Base-by-base conservation (phyloP, 2,888 invertebrate genomes). In the Hololepta plana region DNA sequence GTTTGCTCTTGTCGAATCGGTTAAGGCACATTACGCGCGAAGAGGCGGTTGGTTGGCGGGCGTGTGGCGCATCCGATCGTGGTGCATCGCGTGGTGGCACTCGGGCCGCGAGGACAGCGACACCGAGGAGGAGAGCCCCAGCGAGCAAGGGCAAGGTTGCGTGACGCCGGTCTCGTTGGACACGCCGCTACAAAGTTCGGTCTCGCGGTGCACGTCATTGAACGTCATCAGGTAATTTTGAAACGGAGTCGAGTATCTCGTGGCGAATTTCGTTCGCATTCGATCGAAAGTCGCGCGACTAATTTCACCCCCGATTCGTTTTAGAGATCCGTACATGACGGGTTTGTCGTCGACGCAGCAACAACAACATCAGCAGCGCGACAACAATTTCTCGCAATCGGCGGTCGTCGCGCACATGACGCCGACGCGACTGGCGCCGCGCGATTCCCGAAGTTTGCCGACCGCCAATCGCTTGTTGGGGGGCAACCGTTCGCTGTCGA, bases 61-160 rank as follows among this genome's bases (percentile, higher is more conserved):
- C 11, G 31, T 51, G 12, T 47, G 46, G 41, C 42, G 52, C 23
- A 41, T 76, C 28, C 57, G 72, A 34, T 71, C 72, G 35, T 82
- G 82, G 84, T 84, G 84, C 51, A 67, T 81, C 29, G 82, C 82
- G 46, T 84, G 84, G 84, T 84, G 82, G 82, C 81, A 82, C 52
- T 82, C 82, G 8, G 84, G 84, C 1, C 63, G 81, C 17, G 82
- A 84, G 34, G 82, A 84, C 43, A 64, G 73, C 34, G 76, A 77
- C 41, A 79, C 77, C 35, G 76, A 72, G 39, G 77, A 68, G 51
- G 87, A 87, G 46, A 73, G 75, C 46, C 68, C 72, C 35, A 73
- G 84, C 44, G 48, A 59, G 54, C 53, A 54, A 39, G 62, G 49
- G 5, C 70, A 68, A 39, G 76, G 73, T 34, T 77, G 72, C 53